Conservation (phyloP, 1,140 invertebrate species). For the Streblospio benedicti region DNA sequence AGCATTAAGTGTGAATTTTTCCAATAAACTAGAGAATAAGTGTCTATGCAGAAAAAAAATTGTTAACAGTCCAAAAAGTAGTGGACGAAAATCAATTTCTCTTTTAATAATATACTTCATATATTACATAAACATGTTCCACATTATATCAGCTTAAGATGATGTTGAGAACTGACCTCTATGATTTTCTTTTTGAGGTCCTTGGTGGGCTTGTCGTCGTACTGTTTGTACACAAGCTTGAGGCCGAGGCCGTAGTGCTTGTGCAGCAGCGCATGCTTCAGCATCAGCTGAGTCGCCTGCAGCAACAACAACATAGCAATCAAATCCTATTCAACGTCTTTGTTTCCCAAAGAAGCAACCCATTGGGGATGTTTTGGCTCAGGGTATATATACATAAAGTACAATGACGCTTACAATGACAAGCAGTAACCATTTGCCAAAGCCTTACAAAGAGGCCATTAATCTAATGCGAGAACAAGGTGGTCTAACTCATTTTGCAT, state of each 20-base stretch:
- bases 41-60: too few relatives aligned
- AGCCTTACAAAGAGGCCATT: too few relatives aligned
- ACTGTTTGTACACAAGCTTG: slow-evolving; percentile 64
- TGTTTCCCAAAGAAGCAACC: too few relatives aligned
- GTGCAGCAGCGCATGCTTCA: slow-evolving; percentile 70
- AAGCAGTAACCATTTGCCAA: too few relatives aligned
- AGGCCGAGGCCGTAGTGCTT: slow-evolving; percentile 70
- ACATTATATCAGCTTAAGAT: slow-evolving; percentile 4
- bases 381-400: slow-evolving; percentile 5
- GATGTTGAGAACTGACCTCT: slow-evolving; percentile 46
- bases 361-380: neutral
- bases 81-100: too few relatives aligned
- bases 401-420: too few relatives aligned
- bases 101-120: neutral
- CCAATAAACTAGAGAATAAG: too few relatives aligned
- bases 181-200: slow-evolving; percentile 66
- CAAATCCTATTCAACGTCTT: neutral
- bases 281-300: slow-evolving; percentile 62
- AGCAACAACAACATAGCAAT: slow-evolving; percentile 1
- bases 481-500: too few relatives aligned
- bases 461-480: too few relatives aligned
- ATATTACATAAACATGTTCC: neutral
- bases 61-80: too few relatives aligned
- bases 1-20: too few relatives aligned
- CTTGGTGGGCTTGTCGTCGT: slow-evolving; percentile 66